Percentiles rank a stretch among this genome's conserved stretches.
phyloP scores from a whole-genome alignment of 2,113 vertebrate genomes.

The Neodontobutis hainanensis region DNA sequence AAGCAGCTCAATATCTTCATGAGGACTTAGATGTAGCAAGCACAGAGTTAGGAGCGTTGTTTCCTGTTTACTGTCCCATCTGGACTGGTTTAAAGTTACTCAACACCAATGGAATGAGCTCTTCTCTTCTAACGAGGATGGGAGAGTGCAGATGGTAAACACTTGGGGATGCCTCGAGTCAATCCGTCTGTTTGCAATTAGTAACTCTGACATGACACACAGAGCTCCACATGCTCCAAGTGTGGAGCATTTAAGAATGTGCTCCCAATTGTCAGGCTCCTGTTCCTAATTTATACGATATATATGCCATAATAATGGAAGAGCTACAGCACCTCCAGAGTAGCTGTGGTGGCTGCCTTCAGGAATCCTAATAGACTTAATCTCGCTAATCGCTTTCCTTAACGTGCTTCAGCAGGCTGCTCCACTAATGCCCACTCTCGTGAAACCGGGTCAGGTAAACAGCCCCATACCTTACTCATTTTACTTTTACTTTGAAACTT shows the following conservation, averaged over 20 bases:
- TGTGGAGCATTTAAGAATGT: conserved; percentile 19
- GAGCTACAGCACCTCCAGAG: conserved; percentile 45
- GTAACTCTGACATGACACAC: conserved; percentile 21
- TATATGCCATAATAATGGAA: no score
- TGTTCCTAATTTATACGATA: no score
- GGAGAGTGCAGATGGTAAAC: conserved; percentile 59
- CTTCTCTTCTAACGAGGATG: conserved; percentile 17
- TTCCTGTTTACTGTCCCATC: conserved; percentile 25
- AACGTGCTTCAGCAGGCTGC: conserved; percentile 44
- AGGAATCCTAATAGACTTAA: conserved; percentile 68
- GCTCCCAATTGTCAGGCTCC: no score
- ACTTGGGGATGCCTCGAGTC: conserved; percentile 50
- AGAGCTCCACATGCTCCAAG: background rate
- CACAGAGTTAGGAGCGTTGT: background rate
- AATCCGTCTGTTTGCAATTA: conserved; percentile 26
- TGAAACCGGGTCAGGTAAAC: conserved; percentile 62
- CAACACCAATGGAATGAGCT: conserved; percentile 31
- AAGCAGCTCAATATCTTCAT: conserved; percentile 17
- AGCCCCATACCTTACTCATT: background rate
- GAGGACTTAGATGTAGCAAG: background rate
- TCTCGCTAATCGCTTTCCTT: conserved; percentile 77
- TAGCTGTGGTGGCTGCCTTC: conserved; percentile 32
- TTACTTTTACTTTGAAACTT: background rate
- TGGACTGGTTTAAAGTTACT: conserved; percentile 54
- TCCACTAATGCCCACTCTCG: conserved; percentile 40